These are phyloP conservation scores for Reinhardtius hippoglossoides DNA, from an alignment of 2,113 vertebrate genomes.

Conservation along the genomic window DNA sequence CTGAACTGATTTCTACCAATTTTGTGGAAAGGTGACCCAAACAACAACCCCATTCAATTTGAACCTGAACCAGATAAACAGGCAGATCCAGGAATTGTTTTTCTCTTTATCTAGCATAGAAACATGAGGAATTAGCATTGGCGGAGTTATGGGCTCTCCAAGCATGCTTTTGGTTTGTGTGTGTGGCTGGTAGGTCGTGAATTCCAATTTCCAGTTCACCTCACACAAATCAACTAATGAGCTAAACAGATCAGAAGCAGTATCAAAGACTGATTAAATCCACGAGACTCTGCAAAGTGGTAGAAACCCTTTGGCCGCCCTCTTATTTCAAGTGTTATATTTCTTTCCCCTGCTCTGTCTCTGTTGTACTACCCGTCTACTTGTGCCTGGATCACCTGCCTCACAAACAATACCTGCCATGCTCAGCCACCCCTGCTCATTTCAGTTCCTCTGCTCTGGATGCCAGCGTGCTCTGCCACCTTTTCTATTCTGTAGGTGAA, in stretches of 20 bases:
- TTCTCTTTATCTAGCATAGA: too few species aligned
- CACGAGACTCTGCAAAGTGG: background rate
- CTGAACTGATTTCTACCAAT: too few species aligned
- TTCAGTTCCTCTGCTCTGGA: background rate
- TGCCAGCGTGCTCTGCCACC: background rate
- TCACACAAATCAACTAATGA: background rate
- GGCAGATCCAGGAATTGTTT: too few species aligned
- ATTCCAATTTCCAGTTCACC: background rate
- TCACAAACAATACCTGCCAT: background rate
- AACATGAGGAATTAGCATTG: too few species aligned
- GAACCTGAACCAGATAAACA: too few species aligned
- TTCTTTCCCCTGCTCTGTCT: background rate
- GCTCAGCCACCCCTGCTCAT: conserved; percentile 4
- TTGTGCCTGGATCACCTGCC: conserved; percentile 1
- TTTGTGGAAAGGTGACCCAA: too few species aligned
- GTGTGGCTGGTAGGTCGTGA: background rate
- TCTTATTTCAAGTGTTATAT: background rate
- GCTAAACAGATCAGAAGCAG: background rate
- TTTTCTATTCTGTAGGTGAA: background rate
- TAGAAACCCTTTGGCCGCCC: background rate
- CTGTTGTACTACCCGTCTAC: background rate
- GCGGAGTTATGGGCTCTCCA: too few species aligned
- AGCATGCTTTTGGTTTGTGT: background rate
- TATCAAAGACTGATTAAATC: background rate
- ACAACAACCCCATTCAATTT: too few species aligned